Percentiles rank a stretch among this genome's conserved stretches.
These are phyloP conservation scores for Nebria salina DNA, from an alignment of 2,888 invertebrate genomes.

Conservation along the genomic window DNA sequence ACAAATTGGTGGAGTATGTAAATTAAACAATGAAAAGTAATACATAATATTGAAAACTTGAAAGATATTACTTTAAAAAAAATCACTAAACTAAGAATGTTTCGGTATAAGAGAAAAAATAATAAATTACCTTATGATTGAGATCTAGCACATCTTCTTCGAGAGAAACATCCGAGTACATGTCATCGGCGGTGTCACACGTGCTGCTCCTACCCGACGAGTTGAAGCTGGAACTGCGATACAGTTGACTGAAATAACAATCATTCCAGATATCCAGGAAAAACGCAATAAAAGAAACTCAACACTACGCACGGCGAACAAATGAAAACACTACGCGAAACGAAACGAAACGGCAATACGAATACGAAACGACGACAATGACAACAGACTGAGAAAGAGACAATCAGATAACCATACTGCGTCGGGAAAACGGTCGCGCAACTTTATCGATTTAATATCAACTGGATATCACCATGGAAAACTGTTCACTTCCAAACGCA, in stretches of 20 bases:
- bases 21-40: too few species aligned
- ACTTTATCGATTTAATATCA: background rate
- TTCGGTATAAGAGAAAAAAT: background rate
- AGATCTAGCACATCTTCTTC: conserved; percentile 93
- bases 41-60: too few species aligned
- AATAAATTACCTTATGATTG: conserved; percentile 81
- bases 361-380: background rate
- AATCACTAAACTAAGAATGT: background rate
- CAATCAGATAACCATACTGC: background rate
- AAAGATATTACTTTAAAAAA: too few species aligned
- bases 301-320: background rate
- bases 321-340: too few species aligned
- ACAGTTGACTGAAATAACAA: conserved; percentile 78
- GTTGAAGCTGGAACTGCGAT: conserved; percentile 93
- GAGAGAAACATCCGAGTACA: conserved; percentile 92
- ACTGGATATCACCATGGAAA: background rate
- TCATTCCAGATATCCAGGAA: conserved; percentile 7
- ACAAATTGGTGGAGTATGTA: too few species aligned
- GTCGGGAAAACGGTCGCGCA: background rate
- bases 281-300: background rate
- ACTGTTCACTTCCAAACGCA: background rate
- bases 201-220: conserved; percentile 91
- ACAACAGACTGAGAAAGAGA: background rate
- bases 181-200: conserved; percentile 92
- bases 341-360: background rate